Conservation (phyloP, 2,113 vertebrate genomes). For the Lophius piscatorius region DNA sequence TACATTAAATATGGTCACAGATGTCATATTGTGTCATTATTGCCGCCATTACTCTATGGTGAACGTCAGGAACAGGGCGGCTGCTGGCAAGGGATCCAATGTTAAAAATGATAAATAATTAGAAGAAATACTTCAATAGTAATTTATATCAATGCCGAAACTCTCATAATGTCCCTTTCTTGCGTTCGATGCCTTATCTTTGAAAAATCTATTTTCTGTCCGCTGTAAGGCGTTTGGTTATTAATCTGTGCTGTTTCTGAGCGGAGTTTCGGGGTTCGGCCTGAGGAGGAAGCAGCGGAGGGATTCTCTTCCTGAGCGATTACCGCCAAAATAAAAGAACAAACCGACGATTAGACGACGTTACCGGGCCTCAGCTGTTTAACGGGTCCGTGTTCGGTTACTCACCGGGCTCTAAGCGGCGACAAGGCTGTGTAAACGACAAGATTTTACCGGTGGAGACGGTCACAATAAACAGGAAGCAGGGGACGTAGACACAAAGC, state of each 20-base stretch:
- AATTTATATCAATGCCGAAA: conserved; percentile 3
- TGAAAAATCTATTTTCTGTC: rapidly evolving
- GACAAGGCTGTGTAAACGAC: conserved; percentile 11
- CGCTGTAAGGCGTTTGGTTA: rapidly evolving
- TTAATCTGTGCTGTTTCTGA: neutral
- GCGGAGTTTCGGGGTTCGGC: conserved; percentile 41
- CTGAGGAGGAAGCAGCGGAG: conserved; percentile 53
- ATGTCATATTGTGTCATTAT: neutral
- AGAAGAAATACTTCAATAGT: rapidly evolving
- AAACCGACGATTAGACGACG: no score
- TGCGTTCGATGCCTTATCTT: rapidly evolving
- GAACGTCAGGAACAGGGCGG: conserved; percentile 23
- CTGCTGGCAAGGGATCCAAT: conserved; percentile 20
- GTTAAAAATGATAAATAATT: neutral
- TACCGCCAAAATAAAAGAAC: conserved; percentile 38
- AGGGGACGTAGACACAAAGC: conserved; percentile 69
- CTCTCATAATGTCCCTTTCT: rapidly evolving
- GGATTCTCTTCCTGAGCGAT: neutral
- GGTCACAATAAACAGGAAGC: conserved; percentile 80
- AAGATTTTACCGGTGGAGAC: conserved; percentile 61
- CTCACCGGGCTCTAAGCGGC: conserved; percentile 52
- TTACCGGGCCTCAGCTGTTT: rapidly evolving
- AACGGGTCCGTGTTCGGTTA: conserved; percentile 7
- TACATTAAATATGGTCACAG: rapidly evolving
- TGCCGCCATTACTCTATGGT: neutral